Percentiles rank a stretch among this genome's conserved stretches.
Conservation (phyloP, 2,113 vertebrate species). For the Cairina moschata region DNA sequence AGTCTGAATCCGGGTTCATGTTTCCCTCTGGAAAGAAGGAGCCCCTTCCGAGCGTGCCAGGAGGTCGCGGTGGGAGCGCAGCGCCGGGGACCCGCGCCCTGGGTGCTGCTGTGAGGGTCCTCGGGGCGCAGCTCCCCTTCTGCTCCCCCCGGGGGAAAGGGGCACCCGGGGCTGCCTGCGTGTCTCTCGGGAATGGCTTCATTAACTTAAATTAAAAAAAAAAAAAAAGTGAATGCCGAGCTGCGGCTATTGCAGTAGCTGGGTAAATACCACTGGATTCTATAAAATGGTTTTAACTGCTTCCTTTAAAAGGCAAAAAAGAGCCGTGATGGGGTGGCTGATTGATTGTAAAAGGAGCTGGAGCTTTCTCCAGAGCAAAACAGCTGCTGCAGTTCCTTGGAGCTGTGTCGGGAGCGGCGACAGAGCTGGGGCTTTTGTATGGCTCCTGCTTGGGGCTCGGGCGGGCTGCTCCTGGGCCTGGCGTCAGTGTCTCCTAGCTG, state of each 20-base stretch:
- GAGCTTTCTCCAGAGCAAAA: not conserved
- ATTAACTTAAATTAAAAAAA: conserved; percentile 28
- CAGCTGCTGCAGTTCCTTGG: conserved; percentile 5
- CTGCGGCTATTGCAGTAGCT: conserved; percentile 63
- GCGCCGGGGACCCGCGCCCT: not conserved
- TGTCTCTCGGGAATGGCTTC: conserved; percentile 3
- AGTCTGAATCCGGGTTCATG: not conserved
- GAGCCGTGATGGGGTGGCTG: conserved; percentile 41
- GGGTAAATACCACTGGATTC: conserved; percentile 68
- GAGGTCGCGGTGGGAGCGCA: not conserved
- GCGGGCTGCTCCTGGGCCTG: not conserved
- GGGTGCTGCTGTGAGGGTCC: not conserved
- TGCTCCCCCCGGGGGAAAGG: not conserved
- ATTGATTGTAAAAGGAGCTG: conserved; percentile 60
- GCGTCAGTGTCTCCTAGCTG: too few relatives aligned
- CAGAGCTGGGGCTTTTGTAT: not conserved
- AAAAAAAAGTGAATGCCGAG: not conserved
- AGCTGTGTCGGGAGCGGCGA: not conserved
- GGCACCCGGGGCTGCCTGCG: not conserved
- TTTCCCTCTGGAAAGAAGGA: not conserved
- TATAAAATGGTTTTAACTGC: conserved; percentile 71
- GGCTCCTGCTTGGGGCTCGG: fast-evolving
- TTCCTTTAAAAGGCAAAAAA: conserved; percentile 53
- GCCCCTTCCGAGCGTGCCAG: not conserved
- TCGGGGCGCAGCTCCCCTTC: not conserved